Percentiles rank a stretch among this genome's conserved stretches.
These are phyloP conservation scores for Phania funesta DNA, from an alignment of 2,888 invertebrate species.

Conservation along the genomic window DNA sequence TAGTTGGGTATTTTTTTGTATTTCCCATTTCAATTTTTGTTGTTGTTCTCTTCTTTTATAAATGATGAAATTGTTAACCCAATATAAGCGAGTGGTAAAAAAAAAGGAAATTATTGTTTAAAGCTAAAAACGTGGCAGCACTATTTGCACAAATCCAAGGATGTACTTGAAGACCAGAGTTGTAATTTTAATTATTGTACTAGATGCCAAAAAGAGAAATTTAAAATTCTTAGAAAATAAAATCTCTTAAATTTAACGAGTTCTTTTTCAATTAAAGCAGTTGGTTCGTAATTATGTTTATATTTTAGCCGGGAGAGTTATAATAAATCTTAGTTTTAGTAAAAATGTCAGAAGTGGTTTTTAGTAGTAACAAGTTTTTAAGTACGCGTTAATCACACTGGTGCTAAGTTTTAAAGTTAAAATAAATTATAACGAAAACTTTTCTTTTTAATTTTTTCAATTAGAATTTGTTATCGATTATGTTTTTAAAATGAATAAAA, in stretches of 20 bases:
- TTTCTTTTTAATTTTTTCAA: no score
- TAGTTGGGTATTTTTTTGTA: slow-evolving; percentile 47
- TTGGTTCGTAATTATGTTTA: no score
- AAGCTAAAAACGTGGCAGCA: slow-evolving; percentile 62
- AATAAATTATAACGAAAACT: no score
- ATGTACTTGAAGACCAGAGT: slow-evolving; percentile 63
- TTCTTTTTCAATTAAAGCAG: no score
- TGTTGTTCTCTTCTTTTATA: slow-evolving; percentile 46
- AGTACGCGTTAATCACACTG: no score
- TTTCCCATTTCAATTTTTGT: slow-evolving; percentile 12
- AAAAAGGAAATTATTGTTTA: slow-evolving; percentile 44
- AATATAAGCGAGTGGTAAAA: slow-evolving; percentile 59
- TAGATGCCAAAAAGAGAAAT: neutral
- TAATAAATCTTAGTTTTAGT: no score
- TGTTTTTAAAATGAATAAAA: no score
- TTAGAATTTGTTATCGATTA: no score
- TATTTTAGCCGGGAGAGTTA: no score
- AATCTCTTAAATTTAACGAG: neutral
- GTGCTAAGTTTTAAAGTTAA: no score
- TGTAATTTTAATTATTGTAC: slow-evolving; percentile 51
- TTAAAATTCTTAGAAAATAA: slow-evolving; percentile 20
- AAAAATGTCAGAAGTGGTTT: no score
- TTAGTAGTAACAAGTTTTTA: no score
- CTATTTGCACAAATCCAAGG: slow-evolving; percentile 62
- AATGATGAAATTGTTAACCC: slow-evolving; percentile 64